A percentile compares a stretch with the other conserved stretches of the same genome.
Conservation (phyloP, 2,888 invertebrate species). For the Athetis lepigone region DNA sequence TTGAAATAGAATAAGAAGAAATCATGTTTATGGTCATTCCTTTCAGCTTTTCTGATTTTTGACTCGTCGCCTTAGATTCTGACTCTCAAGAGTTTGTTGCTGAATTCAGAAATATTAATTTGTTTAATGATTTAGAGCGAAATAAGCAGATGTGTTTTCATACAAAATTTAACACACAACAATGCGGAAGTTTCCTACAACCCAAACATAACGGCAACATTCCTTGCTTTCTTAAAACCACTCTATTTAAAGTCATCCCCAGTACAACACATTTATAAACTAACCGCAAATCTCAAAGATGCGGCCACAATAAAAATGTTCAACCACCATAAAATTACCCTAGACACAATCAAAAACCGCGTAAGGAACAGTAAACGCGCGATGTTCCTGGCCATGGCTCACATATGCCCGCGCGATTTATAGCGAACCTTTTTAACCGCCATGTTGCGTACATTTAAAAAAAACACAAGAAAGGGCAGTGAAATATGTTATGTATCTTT, state of each 20-base stretch:
- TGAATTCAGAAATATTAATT: no score
- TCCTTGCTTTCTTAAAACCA: slow-evolving; percentile 10
- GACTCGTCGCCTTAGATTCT: no score
- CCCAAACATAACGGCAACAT: not conserved
- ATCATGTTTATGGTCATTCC: no score
- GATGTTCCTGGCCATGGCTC: slow-evolving; percentile 70
- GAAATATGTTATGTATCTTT: slow-evolving; percentile 85
- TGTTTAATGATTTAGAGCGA: no score
- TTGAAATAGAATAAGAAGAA: no score
- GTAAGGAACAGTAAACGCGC: slow-evolving; percentile 61
- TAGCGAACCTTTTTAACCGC: slow-evolving; percentile 79
- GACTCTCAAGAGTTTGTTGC: no score
- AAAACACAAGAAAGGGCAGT: slow-evolving; percentile 68
- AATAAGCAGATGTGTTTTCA: no score
- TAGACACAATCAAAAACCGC: slow-evolving; percentile 56
- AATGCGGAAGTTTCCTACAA: not conserved
- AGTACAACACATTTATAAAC: slow-evolving; percentile 42
- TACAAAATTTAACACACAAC: no score
- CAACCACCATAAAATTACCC: slow-evolving; percentile 57
- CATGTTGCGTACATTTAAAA: slow-evolving; percentile 75
- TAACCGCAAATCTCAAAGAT: slow-evolving; percentile 47
- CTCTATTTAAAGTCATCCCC: slow-evolving; percentile 36
- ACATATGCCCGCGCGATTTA: slow-evolving; percentile 79
- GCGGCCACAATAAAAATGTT: slow-evolving; percentile 48
- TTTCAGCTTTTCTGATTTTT: no score